Base-by-base conservation (phyloP, 2,797 vertebrate species). In the Pipistrellus pygmaeus region DNA sequence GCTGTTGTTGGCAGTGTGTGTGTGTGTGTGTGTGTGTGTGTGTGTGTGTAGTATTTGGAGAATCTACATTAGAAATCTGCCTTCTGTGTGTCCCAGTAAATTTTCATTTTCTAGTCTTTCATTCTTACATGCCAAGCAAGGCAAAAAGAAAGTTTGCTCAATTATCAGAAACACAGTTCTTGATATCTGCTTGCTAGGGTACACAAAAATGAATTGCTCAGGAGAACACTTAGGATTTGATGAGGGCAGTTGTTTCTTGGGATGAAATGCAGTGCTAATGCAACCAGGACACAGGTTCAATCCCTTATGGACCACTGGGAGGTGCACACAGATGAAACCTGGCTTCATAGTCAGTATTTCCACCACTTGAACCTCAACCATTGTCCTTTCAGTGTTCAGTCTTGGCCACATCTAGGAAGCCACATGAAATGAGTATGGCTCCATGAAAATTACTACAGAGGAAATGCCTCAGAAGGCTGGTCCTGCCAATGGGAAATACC, bases 101-200 rank as follows among this genome's bases (percentile, higher is more conserved):
- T 94, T 96, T 94, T 53, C 30, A 88, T 69, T 91, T 93, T 88
- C 55, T 87, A 35, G 75, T 85, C 41, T 25, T 93, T 93, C 85
- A 60, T 88, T 73, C 35, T 89, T 85, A 32, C 15, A 95, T 94
- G 32, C 68, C 71, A 95, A 55, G 62, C 83, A 96, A 94, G 38
- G 55, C 46, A 82, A 73, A 68, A 73, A 93, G 41, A 84, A 78
- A 53, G 21, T 93, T 91, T 86, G 46, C 41, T 85, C 84, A 57
- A 32, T 85, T 86, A 17, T 97, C 93, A 90, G 95, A 96, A 97
- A 78, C 48, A 88, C 76, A 93, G 83, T 76, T 82, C 14, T 71
- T 95, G 90, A 66, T 48, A 89, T 94, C 72, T 80, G 55, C 96
- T 95, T 96, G 71, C 32, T 13, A 9, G 1, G 44, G 32, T 89